Evolutionary conservation across 2,888 invertebrate genomes (phyloP), one percentile per base, ranked within the genome.

Genomic region (Phortica okadai): DNA sequence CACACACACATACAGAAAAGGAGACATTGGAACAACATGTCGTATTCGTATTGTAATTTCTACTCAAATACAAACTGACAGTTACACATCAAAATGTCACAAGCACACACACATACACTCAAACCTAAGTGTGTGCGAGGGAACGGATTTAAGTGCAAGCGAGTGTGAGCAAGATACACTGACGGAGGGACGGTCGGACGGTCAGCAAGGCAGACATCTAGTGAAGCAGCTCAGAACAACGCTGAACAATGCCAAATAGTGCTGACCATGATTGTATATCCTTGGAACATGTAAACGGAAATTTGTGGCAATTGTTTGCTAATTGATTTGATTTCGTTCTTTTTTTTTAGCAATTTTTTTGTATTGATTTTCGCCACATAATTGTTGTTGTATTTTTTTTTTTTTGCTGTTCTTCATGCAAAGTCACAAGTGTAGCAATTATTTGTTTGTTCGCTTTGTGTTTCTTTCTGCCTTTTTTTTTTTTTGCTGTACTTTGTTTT

Each of bases 291-390:
- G 56, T 56, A n/a, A 59, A 62, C 66, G 64, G 74, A 72, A 72
- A 56, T 74, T 66, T 74, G 74, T 74, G 74, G 66, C 67, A 74
- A 74, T 67, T 74, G 74, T 66, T 74, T 74, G 66, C 74, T 74
- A 74, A 74, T 74, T 74, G 74, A 74, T 66, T 74, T 74, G 74
- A 74, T 67, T 74, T 74, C 50, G 56, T 73, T 62, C 11, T 33
- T 41, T 67, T 41, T 33, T 11, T 42, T 16, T 64, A 10, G 33
- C n/a, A 25, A 21, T 33, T 69, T 21, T 11, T 11, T 42, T 66
- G 1, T n/a, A 41, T 42, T 44, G 64, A 21, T 67, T 44, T 14
- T 14, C 33, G 3, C 41, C 10, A 21, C 16, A 4, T 21, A 4
- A 16, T 69, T 16, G 25, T 21, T 8, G 21, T 16, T 62, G 1